phyloP scores from a whole-genome alignment of 1,140 invertebrate genomes.

The Diachasmimorpha longicaudata region DNA sequence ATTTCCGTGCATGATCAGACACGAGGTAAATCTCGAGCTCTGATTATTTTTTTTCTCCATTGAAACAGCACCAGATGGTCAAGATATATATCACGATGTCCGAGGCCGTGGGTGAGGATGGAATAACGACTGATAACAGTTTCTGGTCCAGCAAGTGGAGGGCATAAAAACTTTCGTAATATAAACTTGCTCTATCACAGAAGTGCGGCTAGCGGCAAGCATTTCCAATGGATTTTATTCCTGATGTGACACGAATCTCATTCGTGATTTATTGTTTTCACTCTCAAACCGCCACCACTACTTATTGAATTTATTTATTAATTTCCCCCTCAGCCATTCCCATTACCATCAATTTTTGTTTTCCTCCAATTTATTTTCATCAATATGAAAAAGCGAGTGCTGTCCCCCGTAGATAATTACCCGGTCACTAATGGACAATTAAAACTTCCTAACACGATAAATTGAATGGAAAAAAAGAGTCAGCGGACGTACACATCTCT shows the following conservation, averaged over 20 bases:
- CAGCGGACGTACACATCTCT: not conserved
- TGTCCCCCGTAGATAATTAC: conserved; percentile 17
- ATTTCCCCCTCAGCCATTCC: not conserved
- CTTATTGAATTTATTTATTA: not conserved
- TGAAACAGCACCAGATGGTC: conserved; percentile 10
- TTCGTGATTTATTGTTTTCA: conserved; percentile 12
- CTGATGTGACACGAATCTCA: conserved; percentile 20
- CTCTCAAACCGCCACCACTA: not conserved
- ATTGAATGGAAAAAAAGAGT: conserved; percentile 43
- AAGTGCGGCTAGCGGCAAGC: not conserved
- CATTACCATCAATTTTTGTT: not conserved
- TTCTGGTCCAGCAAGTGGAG: conserved; percentile 26
- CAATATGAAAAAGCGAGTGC: not conserved
- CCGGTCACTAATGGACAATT: conserved; percentile 38
- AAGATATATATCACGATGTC: conserved; percentile 13
- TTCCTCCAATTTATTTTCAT: not conserved
- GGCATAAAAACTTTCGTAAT: conserved; percentile 50
- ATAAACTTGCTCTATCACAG: conserved; percentile 45
- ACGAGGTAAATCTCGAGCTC: not conserved
- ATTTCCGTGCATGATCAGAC: not conserved
- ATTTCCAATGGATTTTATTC: conserved; percentile 38
- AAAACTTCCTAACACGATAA: conserved; percentile 43
- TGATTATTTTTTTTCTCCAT: not conserved
- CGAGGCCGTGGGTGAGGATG: conserved; percentile 16
- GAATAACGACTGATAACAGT: conserved; percentile 26